Base-by-base conservation (phyloP, 2,888 invertebrate species). In the Petrophora chlorosata region DNA sequence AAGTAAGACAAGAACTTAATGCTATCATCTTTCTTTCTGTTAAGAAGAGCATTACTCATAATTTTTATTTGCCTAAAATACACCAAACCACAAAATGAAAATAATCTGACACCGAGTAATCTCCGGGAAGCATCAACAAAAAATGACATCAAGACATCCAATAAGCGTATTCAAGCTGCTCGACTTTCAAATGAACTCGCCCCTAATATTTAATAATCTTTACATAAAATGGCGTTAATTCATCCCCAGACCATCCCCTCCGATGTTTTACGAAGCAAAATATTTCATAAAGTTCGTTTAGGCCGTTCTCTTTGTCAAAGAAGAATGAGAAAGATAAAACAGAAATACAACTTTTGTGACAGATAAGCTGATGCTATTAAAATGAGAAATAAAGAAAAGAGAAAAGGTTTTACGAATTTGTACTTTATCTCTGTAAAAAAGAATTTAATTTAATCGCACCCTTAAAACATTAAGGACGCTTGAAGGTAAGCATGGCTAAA, bases 221-320 rank as follows among this genome's bases (percentile, higher is more conserved):
- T 0, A 16, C 16, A 47, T 22, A n/a, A 38, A 29, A 17, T 38
- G 17, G 28, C 22, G 15, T 34, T 29, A 38, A 45, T 41, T 34
- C 35, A 19, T 12, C 40, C 40, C 34, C 14, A 14, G 39, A 4
- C 28, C 13, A 22, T 34, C 17, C 29, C 19, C 26, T 16, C 15
- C 25, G 19, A 25, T 36, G 36, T 36, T 48, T 38, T 25, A 28
- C 26, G 48, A 10, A 48, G 36, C n/a, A 36, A 47, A 42, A 41
- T 41, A 48, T 48, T 38, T 42, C 42, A 48, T 38, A 38, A 22
- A 42, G 22, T 34, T 42, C 26, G 19, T 28, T 26, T 15, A 25
- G 12, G 7, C 36, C 16, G 19, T 2, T 32, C 16, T 36, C 22
- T 14, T 45, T 45, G 32, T 25, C 23, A 32, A 23, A 38, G 12